Percentiles rank a stretch among this genome's conserved stretches.
Evolutionary conservation across 2,888 invertebrate genomes (phyloP).

Genomic region (Drosophila nr. fundita): DNA sequence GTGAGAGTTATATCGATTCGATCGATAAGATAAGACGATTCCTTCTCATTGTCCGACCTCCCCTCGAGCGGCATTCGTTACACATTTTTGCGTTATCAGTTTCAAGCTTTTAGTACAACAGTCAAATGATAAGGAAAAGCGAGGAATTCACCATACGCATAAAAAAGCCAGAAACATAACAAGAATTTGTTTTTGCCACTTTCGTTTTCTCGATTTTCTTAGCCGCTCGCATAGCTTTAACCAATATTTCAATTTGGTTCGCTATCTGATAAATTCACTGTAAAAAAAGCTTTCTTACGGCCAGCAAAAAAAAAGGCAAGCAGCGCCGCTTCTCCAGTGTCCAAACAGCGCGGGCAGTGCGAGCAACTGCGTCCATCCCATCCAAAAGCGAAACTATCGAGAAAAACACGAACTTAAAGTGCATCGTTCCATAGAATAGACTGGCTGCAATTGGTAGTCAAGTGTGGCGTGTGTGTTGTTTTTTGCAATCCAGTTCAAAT

Average conservation of each 20-base stretch:
- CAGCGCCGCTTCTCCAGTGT: constrained; percentile 67
- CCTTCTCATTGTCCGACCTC: background rate
- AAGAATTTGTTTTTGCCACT: constrained; percentile 56
- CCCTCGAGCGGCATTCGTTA: background rate
- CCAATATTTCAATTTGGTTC: constrained; percentile 38
- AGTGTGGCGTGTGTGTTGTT: constrained; percentile 7
- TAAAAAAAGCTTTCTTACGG: constrained; percentile 37
- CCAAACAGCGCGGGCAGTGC: constrained; percentile 75
- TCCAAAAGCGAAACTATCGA: constrained; percentile 5
- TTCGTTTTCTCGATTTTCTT: constrained; percentile 45
- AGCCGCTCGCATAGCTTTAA: constrained; percentile 29
- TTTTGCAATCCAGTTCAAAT: background rate
- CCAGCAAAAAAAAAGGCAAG: constrained; percentile 24
- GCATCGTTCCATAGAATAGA: constrained; percentile 23
- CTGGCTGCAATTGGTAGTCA: background rate
- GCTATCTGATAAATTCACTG: constrained; percentile 48
- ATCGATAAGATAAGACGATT: constrained; percentile 56
- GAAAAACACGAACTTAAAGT: constrained; percentile 23
- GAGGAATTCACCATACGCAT: constrained; percentile 69
- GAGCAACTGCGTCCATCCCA: constrained; percentile 61
- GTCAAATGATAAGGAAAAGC: constrained; percentile 60
- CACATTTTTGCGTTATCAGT: constrained; percentile 46
- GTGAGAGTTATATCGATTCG: constrained; percentile 30
- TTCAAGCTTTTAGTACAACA: constrained; percentile 49
- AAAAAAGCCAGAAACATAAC: constrained; percentile 33